Base-by-base conservation (phyloP, 2,888 invertebrate genomes). In the Rhaphigaster nebulosa region DNA sequence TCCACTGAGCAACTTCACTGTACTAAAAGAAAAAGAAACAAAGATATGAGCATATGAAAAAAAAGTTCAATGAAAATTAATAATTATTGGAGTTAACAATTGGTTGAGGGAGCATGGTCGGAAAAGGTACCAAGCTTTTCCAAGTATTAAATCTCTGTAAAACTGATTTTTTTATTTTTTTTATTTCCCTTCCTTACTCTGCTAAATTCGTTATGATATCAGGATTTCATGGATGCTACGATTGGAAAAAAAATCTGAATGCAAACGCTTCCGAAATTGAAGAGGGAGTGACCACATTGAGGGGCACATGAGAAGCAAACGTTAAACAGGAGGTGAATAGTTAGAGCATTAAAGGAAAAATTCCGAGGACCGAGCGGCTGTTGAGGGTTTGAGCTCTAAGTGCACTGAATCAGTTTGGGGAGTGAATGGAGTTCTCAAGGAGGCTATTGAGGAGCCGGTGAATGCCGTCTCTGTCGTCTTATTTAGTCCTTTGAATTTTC, bases 391-490 rank as follows among this genome's bases (percentile, higher is more conserved):
- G 70, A 38, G 70, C 38, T 38, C 38, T 38, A 38, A 76, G 70
- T 76, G 70, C 38, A 76, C 34, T 76, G 70, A 76, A 76, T 76
- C 70, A 76, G 70, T 76, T 76, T 38, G 23, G 20, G 23, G 70
- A 29, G 6, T 38, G 70, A 76, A 76, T 76, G 38, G 70, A 76
- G 70, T 76, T 38, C 70, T 76, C 70, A 38, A 76, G 70, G 70
- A 38, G 70, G 6, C 70, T 38, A 76, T 76, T 76, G 70, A 65
- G 60, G 26, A 60, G 23, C 4, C 10, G 20, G 29, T 65, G 29
- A 76, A 76, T 76, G 34, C 20, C 20, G 0, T 20, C 38, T 76
- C 34, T 20, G 38, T 76, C 34, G 70, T 76, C 70, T 76, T 76
- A 12, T 76, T 76, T 76, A 76, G 34, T 38, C 38, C 70, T 76